Evolutionary conservation across 1,140 invertebrate genomes (phyloP).

Genomic region (Teleogryllus occipitalis): DNA sequence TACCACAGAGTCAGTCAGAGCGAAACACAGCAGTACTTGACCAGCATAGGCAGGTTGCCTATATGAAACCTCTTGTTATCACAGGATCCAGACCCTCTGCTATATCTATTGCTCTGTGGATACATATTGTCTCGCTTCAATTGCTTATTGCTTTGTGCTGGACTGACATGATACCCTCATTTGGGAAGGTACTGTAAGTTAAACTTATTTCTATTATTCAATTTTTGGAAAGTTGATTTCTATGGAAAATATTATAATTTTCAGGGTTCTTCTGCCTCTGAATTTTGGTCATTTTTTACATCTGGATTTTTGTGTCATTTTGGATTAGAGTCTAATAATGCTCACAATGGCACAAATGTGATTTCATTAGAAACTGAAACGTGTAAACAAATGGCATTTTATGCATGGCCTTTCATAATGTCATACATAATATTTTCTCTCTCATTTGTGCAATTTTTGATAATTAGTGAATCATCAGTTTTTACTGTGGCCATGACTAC

Average conservation of each 20-base stretch:
- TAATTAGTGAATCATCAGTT: slow-evolving; percentile 47
- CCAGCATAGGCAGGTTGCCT: slow-evolving; percentile 7
- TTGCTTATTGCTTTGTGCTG: slow-evolving; percentile 38
- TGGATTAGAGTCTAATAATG: slow-evolving; percentile 29
- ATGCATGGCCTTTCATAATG: slow-evolving; percentile 42
- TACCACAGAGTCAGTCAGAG: neutral
- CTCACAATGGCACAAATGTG: neutral
- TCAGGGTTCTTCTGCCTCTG: slow-evolving; percentile 27
- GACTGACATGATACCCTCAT: slow-evolving; percentile 39
- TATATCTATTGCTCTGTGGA: slow-evolving; percentile 37
- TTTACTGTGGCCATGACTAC: slow-evolving; percentile 46
- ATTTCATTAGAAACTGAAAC: slow-evolving; percentile 15
- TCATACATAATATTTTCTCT: slow-evolving; percentile 40
- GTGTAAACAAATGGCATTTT: slow-evolving; percentile 38
- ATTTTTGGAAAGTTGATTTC: slow-evolving; percentile 3
- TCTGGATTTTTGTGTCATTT: slow-evolving; percentile 33
- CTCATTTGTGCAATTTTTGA: slow-evolving; percentile 42
- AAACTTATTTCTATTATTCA: neutral
- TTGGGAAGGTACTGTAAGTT: slow-evolving; percentile 37
- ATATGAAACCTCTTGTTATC: slow-evolving; percentile 1
- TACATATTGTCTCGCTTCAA: slow-evolving; percentile 39
- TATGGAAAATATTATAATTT: slow-evolving; percentile 20
- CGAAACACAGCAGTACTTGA: neutral
- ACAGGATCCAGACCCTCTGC: slow-evolving; percentile 29
- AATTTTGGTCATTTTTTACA: slow-evolving; percentile 30